Base-by-base conservation (phyloP, 2,888 invertebrate species). In the Orchestes rusci region DNA sequence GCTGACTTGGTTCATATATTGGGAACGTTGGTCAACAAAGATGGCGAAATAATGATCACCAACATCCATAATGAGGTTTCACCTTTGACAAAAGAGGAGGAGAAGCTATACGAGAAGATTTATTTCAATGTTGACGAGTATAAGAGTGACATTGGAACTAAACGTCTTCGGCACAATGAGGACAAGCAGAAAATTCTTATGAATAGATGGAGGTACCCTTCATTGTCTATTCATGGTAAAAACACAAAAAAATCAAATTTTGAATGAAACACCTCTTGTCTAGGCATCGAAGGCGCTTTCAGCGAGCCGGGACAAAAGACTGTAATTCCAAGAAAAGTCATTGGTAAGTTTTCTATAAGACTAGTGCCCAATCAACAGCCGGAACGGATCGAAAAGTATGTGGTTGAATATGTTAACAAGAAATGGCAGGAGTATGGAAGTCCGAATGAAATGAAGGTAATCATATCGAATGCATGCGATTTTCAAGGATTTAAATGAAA, bases 291-390 rank as follows among this genome's bases (percentile, higher is more conserved):
- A 72, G 95, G 82, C 19, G 96, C 96, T 4, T 95, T 95, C 63
- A 84, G 84, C 65, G 95, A 90, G 53, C 77, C 87, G 1, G 97
- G 97, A 10, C 83, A 85, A 15, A 97, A 97, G 67, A 97, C 97
- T 41, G 95, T 97, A 0, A 96, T 93, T 59, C 92, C 92, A 0
- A 77, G 83, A 33, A 89, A 91, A 70, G 95, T 97, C 1, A 84
- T 81, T 59, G 97, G 96, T 16, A 99, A 99, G 70, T 99, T 99
- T 71, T 96, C 96, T 0, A 84, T 99, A 54, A 80, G 99, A 40
- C 80, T 94, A 56, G 97, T 99, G n/a, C 97, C 97, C 1, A 75
- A 96, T 65, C 94, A 95, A 74, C 77, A 79, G 39, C 93, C 94
- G 0, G 79, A 79, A 3, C 79, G 84, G 57, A 80, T 95, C n/a